Base-by-base conservation (phyloP, 2,888 invertebrate species). In the Drepanosiphum platanoidis region DNA sequence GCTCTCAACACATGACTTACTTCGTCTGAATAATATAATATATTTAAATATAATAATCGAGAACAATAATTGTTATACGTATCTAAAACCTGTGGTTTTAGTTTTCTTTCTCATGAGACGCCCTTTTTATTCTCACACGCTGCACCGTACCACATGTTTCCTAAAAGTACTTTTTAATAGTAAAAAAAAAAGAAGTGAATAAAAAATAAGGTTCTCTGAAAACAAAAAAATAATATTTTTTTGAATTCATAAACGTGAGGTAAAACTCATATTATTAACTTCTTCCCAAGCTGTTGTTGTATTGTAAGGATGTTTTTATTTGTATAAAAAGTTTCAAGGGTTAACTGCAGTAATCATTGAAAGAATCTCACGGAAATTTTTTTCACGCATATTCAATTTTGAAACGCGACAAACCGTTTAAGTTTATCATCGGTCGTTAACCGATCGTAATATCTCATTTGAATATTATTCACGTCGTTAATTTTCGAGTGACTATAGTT, bases 181-280 rank as follows among this genome's bases (percentile, higher is more conserved):
- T n/a, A n/a, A n/a, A n/a, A n/a, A n/a, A n/a, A n/a, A n/a, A n/a
- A n/a, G 34, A 7, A 34, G 34, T 39, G 13, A 64, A 78, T 18
- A 46, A 46, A 79, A n/a, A 52, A 68, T 8, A 42, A 32, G 4
- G 52, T 32, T 52, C 27, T 22, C 8, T 52, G 46, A 32, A 30
- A 74, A 39, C 34, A 1, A 36, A 34, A 36, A 72, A 42, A 46
- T 32, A 22, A 30, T 52, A 52, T 15, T 18, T 46, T 64, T 79
- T 79, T 34, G 52, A 46, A 79, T 79, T 79, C 46, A 79, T 52
- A 79, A 79, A 68, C 68, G 32, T 64, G 34, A 79, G 79, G 79
- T 79, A 79, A 68, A 79, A 46, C 68, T 61, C 52, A 22, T 34
- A 52, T 52, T 34, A 79, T 79, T 68, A 79, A 68, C 68, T 46